phyloP scores from a whole-genome alignment of 2,888 invertebrate species.

The Psylliodes chrysocephalus region DNA sequence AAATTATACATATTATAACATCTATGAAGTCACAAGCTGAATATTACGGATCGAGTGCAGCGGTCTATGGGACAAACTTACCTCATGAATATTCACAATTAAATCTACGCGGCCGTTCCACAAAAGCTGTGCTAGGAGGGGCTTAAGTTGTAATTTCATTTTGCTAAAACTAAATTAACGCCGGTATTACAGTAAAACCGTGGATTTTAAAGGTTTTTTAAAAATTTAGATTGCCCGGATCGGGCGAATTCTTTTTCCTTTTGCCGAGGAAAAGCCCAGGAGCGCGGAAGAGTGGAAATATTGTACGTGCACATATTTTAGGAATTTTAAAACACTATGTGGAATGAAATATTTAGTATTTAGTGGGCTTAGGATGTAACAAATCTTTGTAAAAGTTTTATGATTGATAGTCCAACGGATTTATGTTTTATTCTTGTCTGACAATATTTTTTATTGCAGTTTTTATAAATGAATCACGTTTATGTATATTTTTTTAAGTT shows the following conservation, averaged over 20 bases:
- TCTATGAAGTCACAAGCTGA: slow-evolving; percentile 45
- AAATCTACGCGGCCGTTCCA: slow-evolving; percentile 45
- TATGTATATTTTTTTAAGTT: too few species aligned
- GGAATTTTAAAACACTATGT: neutral
- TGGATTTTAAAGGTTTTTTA: slow-evolving; percentile 39
- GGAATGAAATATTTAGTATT: neutral
- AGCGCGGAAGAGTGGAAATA: neutral
- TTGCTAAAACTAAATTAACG: slow-evolving; percentile 51
- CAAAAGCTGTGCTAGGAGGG: slow-evolving; percentile 51
- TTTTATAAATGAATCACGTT: too few species aligned
- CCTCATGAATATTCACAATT: slow-evolving; percentile 53
- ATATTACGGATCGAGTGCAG: slow-evolving; percentile 46
- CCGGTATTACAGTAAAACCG: slow-evolving; percentile 47
- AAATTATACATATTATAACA: too few species aligned
- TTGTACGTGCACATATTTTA: slow-evolving; percentile 2
- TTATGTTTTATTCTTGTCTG: too few species aligned
- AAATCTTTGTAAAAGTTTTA: neutral
- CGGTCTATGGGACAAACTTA: slow-evolving; percentile 48
- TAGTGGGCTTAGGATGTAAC: neutral
- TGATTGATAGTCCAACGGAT: neutral
- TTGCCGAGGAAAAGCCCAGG: neutral
- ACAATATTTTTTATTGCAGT: too few species aligned
- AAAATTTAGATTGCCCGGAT: slow-evolving; percentile 18
- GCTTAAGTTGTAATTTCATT: slow-evolving; percentile 55
- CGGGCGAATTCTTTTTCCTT: neutral